Percentiles rank a stretch among this genome's conserved stretches.
phyloP scores from a whole-genome alignment of 2,113 vertebrate species.

The Seriola quinqueradiata region DNA sequence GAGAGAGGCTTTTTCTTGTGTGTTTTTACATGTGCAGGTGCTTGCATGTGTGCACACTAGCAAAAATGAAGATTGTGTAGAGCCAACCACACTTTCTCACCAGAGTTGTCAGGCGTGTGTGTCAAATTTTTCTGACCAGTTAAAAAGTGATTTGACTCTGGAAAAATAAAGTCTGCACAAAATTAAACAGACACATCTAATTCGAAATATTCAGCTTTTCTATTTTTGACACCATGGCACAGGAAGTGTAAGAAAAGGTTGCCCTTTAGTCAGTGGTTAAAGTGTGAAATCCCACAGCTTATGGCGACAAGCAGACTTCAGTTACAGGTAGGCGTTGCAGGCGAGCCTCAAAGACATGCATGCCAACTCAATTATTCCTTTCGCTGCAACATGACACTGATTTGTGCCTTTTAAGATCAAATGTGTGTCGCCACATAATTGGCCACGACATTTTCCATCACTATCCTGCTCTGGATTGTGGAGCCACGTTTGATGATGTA shows the following conservation, averaged over 20 bases:
- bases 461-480: not conserved
- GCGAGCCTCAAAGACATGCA: constrained; percentile 45
- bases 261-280: constrained; percentile 74
- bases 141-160: constrained; percentile 51
- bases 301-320: constrained; percentile 58
- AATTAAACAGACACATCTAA: constrained; percentile 64
- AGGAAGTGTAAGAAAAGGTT: constrained; percentile 74
- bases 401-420: constrained; percentile 53
- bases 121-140: constrained; percentile 64
- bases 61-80: not conserved
- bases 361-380: constrained; percentile 68
- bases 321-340: constrained; percentile 74
- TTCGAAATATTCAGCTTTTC: constrained; percentile 71
- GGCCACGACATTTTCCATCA: constrained; percentile 31
- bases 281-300: constrained; percentile 74
- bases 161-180: constrained; percentile 32
- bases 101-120: constrained; percentile 35
- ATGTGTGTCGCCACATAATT: constrained; percentile 57
- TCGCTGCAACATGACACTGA: constrained; percentile 54
- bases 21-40: constrained; percentile 21
- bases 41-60: not conserved
- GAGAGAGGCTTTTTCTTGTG: not conserved
- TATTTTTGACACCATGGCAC: constrained; percentile 69
- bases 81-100: not conserved
- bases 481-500: not conserved